Percentiles rank a stretch among this genome's conserved stretches.
Evolutionary conservation across 1,140 invertebrate genomes (phyloP).

Genomic region (Sycophila sp.): DNA sequence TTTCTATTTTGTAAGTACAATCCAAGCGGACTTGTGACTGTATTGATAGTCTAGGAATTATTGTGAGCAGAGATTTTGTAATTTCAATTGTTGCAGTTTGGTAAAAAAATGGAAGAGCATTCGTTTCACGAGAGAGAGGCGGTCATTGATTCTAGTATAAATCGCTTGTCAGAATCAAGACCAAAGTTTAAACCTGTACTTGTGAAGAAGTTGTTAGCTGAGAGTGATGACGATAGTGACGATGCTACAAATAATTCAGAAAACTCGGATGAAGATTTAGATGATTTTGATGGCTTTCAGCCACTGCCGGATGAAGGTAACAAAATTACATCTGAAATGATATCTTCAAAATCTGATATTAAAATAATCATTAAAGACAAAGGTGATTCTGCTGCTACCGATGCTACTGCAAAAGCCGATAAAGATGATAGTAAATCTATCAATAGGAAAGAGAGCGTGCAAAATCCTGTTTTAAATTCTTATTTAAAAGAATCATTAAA

Average conservation of each 20-base stretch:
- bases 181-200: slow-evolving; percentile 51
- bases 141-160: slow-evolving; percentile 28
- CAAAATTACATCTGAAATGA: background rate
- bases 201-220: slow-evolving; percentile 50
- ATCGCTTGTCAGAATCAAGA: slow-evolving; percentile 38
- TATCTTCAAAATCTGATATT: background rate
- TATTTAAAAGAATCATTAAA: slow-evolving; percentile 23
- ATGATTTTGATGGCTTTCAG: slow-evolving; percentile 39
- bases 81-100: too few relatives aligned
- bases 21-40: too few relatives aligned
- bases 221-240: slow-evolving; percentile 43
- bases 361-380: background rate
- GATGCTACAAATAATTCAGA: slow-evolving; percentile 42
- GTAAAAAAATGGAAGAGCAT: slow-evolving; percentile 47
- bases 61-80: too few relatives aligned
- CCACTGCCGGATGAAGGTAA: slow-evolving; percentile 24
- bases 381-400: background rate
- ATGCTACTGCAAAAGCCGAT: background rate
- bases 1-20: too few relatives aligned
- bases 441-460: slow-evolving; percentile 13
- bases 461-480: slow-evolving; percentile 12
- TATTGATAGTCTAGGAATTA: too few relatives aligned
- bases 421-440: background rate
- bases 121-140: slow-evolving; percentile 37
- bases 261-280: slow-evolving; percentile 41